Evolutionary conservation across 2,888 invertebrate species (phyloP).

Genomic region (Scaptomyza reducta): DNA sequence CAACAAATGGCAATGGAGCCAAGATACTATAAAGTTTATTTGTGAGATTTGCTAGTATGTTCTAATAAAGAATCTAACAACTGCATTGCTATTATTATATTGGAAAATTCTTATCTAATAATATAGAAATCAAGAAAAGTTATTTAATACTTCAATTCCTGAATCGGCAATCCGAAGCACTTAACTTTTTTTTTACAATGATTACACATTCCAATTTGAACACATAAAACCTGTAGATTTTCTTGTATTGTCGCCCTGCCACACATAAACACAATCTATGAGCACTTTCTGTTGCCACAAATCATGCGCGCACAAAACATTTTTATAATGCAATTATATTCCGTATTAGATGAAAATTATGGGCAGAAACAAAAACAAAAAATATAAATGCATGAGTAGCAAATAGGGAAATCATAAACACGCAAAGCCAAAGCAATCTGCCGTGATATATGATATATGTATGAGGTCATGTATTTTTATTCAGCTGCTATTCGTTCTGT

Average conservation of each 20-base stretch:
- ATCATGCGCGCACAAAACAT: slow-evolving; percentile 42
- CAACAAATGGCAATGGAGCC: slow-evolving; percentile 57
- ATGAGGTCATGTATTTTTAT: slow-evolving; percentile 58
- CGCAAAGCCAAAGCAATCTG: slow-evolving; percentile 71
- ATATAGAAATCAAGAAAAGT: no score
- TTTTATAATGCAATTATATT: slow-evolving; percentile 73
- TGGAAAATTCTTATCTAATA: no score
- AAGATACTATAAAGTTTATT: background rate
- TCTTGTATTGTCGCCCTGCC: slow-evolving; percentile 7
- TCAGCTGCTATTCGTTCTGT: slow-evolving; percentile 42
- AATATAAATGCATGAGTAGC: background rate
- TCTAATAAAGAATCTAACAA: no score
- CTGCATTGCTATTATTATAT: no score
- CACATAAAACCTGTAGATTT: background rate
- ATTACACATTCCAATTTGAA: background rate
- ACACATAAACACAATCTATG: slow-evolving; percentile 25
- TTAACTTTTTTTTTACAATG: no score
- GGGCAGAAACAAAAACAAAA: background rate
- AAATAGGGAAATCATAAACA: slow-evolving; percentile 59
- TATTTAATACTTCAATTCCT: no score
- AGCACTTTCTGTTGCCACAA: slow-evolving; percentile 11
- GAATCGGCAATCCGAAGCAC: no score
- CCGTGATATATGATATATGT: slow-evolving; percentile 70
- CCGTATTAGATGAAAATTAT: slow-evolving; percentile 59
- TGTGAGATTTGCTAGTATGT: background rate